Conservation (phyloP, 1,140 invertebrate species). For the Telenomus remus region DNA sequence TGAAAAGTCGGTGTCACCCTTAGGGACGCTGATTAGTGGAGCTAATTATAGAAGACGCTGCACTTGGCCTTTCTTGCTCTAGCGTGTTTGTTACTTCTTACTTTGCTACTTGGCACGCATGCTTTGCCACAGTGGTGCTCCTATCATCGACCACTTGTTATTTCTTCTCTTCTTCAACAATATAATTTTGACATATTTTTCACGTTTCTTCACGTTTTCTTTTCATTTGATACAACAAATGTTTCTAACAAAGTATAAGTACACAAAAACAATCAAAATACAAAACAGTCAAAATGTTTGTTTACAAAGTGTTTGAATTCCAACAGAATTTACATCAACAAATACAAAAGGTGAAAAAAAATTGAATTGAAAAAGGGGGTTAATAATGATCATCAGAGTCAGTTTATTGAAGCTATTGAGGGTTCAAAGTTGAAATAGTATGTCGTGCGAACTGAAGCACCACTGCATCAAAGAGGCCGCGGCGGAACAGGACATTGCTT, state of each 20-base stretch:
- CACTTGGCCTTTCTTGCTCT: constrained; percentile 53
- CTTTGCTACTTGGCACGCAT: constrained; percentile 48
- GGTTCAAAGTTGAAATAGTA: background rate
- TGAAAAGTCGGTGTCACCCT: constrained; percentile 36
- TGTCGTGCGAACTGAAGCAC: constrained; percentile 47
- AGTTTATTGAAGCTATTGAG: too few relatives aligned
- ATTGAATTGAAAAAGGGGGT: too few relatives aligned
- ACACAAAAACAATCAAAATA: too few relatives aligned
- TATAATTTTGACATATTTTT: too few relatives aligned
- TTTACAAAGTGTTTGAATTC: too few relatives aligned
- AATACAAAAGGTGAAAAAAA: too few relatives aligned
- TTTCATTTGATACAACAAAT: too few relatives aligned
- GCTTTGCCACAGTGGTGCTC: constrained; percentile 58
- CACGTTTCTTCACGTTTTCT: too few relatives aligned
- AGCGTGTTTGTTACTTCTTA: constrained; percentile 61
- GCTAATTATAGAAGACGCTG: constrained; percentile 65
- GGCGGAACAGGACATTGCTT: constrained; percentile 63
- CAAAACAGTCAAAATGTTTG: too few relatives aligned
- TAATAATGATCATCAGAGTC: too few relatives aligned
- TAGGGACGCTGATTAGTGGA: constrained; percentile 63
- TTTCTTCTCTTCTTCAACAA: background rate
- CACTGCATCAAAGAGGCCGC: constrained; percentile 66
- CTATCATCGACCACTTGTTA: constrained; percentile 12
- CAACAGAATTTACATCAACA: too few relatives aligned
- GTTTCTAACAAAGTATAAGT: too few relatives aligned